Base-by-base conservation (phyloP, 2,797 vertebrate species). In the Aphelocoma californica region DNA sequence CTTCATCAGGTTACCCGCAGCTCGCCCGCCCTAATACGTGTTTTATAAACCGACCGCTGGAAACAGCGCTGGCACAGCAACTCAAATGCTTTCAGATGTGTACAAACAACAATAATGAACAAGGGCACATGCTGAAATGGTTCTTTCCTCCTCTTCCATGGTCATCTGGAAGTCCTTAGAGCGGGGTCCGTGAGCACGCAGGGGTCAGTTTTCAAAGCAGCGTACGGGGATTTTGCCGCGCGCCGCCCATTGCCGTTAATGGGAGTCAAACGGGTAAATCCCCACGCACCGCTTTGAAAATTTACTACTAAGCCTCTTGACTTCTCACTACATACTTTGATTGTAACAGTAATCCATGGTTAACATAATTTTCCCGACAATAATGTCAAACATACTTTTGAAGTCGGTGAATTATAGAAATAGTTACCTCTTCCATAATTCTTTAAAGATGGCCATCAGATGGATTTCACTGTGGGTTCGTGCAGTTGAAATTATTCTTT, bases 351-450 rank as follows among this genome's bases (percentile, higher is more conserved):
- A 97, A 97, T 97, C 97, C 97, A 97, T 93, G 94, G 97, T 97
- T 97, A 97, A 97, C 97, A 97, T 97, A 97, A 97, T 97, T 97
- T 97, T 97, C 97, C 95, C 95, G 94, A 97, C 97, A 97, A 97
- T 97, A 97, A 97, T 97, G 97, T 97, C 97, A 97, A 97, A 97
- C 96, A 97, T 96, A 97, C 97, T 97, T 97, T 97, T 97, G 97
- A 97, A 97, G 97, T 97, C 87, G 21, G 97, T 97, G 97, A 97
- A 97, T 97, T 97, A 97, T 96, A 96, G 97, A 96, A 97, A 97
- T 93, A 89, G 96, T 97, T 97, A 83, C 97, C 88, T 97, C 90
- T 94, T 91, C 95, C 23, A 15, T 97, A 97, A 97, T 97, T 95
- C 96, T 94, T 97, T 97, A 97, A 97, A 97, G 97, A 97, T 97